Conservation (phyloP, 2,888 invertebrate genomes). For the Agriotes lineatus region DNA sequence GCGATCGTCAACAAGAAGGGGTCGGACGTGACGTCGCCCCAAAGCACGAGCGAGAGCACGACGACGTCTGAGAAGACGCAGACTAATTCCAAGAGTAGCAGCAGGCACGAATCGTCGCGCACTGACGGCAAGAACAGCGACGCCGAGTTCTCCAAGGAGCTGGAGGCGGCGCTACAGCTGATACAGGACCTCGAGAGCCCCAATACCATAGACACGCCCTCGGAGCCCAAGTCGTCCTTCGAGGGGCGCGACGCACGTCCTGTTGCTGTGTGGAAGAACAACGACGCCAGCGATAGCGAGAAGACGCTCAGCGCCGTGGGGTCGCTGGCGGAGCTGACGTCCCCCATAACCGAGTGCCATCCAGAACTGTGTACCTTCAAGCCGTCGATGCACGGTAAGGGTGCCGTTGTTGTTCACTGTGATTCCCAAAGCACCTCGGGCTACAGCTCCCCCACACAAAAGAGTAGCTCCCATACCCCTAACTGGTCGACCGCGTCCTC, state of each 20-base stretch:
- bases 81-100: constrained; percentile 57
- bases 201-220: constrained; percentile 66
- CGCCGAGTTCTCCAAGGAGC: constrained; percentile 67
- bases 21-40: constrained; percentile 59
- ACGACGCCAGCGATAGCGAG: constrained; percentile 62
- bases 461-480: constrained; percentile 58
- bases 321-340: constrained; percentile 62
- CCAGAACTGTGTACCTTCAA: constrained; percentile 59
- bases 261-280: constrained; percentile 62
- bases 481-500: constrained; percentile 65
- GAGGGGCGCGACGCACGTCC: constrained; percentile 54
- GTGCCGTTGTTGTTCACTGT: constrained; percentile 60
- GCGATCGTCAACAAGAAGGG: constrained; percentile 65
- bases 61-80: constrained; percentile 59
- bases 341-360: constrained; percentile 60
- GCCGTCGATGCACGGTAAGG: constrained; percentile 60
- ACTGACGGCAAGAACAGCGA: constrained; percentile 64
- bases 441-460: constrained; percentile 67
- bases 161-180: constrained; percentile 67
- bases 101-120: constrained; percentile 57
- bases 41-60: constrained; percentile 58
- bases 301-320: constrained; percentile 66
- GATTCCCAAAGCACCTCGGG: constrained; percentile 68
- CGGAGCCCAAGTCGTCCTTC: constrained; percentile 59
- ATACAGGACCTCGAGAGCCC: constrained; percentile 69